Conservation (phyloP, 2,113 vertebrate genomes). For the Glaucomys volans region DNA sequence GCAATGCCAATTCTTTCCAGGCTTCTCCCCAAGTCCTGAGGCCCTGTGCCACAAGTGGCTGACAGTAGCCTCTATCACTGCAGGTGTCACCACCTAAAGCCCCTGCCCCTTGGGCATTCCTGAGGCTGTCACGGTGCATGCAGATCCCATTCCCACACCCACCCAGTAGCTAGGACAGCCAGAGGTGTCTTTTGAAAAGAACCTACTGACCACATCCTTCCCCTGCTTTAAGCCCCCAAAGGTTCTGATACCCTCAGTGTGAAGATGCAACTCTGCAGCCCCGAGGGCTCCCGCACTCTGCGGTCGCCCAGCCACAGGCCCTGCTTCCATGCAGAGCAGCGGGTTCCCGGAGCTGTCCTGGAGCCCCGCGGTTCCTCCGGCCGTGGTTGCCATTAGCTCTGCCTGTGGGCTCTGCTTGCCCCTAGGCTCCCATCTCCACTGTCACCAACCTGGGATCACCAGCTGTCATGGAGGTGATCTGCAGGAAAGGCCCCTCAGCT, state of each 20-base stretch:
- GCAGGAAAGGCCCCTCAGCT: not conserved
- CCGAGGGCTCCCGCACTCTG: not conserved
- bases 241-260: too few species aligned
- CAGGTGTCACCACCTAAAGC: too few species aligned
- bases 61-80: not conserved
- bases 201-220: too few species aligned
- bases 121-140: not conserved
- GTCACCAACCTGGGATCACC: rapidly evolving
- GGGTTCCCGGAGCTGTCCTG: too few species aligned
- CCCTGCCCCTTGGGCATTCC: not conserved
- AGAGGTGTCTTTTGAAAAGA: not conserved
- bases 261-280: not conserved
- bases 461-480: not conserved
- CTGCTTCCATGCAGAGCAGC: too few species aligned
- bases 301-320: not conserved
- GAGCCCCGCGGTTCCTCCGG: too few species aligned
- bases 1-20: not conserved
- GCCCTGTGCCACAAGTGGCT: not conserved
- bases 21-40: too few species aligned
- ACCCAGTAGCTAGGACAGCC: not conserved
- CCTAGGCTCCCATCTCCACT: not conserved
- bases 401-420: not conserved
- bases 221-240: not conserved
- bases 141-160: not conserved
- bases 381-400: too few species aligned